phyloP scores from a whole-genome alignment of 1,140 invertebrate species.

The Nixonia krombeini region DNA sequence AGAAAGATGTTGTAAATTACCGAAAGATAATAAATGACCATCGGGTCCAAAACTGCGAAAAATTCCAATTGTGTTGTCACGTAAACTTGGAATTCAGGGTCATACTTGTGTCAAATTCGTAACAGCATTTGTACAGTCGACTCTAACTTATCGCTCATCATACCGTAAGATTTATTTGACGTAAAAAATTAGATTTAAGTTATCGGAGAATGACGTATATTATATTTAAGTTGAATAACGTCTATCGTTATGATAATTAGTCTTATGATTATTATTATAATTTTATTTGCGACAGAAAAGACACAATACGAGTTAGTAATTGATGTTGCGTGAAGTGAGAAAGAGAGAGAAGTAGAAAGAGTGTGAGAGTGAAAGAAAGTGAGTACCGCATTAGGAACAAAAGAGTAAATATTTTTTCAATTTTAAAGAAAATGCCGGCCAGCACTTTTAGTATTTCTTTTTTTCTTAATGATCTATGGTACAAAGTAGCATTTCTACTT shows the following conservation, averaged over 20 bases:
- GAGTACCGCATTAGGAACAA: conserved; percentile 21
- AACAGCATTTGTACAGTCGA: conserved; percentile 43
- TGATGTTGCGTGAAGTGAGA: conserved; percentile 38
- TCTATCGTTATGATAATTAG: conserved; percentile 24
- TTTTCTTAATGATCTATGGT: conserved; percentile 47
- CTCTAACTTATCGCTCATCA: conserved; percentile 39
- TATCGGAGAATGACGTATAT: background rate
- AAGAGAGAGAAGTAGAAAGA: conserved; percentile 7
- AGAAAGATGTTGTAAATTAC: background rate
- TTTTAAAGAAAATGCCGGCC: conserved; percentile 44
- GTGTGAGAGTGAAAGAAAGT: conserved; percentile 9
- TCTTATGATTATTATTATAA: conserved; percentile 28
- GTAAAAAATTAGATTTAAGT: conserved; percentile 38
- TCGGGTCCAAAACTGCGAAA: conserved; percentile 18
- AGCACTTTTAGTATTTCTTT: conserved; percentile 37
- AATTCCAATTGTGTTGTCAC: conserved; percentile 11
- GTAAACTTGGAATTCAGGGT: conserved; percentile 20
- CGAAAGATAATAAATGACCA: conserved; percentile 4
- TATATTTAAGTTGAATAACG: conserved; percentile 33
- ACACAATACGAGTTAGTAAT: conserved; percentile 37
- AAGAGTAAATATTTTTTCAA: conserved; percentile 37
- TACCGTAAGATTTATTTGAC: conserved; percentile 37
- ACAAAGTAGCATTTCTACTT: conserved; percentile 53
- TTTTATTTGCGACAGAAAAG: conserved; percentile 37
- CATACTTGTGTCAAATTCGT: conserved; percentile 17